Evolutionary conservation across 2,797 vertebrate species (phyloP).

Genomic region (Hypotaenidia okinawae): DNA sequence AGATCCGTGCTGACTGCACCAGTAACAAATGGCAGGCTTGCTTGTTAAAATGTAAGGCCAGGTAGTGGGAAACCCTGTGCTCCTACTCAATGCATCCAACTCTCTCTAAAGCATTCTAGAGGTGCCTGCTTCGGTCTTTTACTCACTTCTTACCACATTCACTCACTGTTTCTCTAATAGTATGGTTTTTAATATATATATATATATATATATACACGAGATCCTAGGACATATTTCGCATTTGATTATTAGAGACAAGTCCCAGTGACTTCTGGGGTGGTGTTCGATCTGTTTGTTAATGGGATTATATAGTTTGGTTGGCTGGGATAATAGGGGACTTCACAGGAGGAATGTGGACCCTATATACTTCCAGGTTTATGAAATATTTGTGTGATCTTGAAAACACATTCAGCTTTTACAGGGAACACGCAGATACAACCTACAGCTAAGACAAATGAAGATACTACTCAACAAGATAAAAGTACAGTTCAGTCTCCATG

Average conservation of each 20-base stretch:
- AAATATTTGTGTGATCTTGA: background rate
- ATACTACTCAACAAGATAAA: background rate
- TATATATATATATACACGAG: background rate
- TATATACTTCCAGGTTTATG: background rate
- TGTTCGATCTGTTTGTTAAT: background rate
- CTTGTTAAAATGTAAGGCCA: background rate
- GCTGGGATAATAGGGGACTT: background rate
- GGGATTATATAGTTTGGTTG: background rate
- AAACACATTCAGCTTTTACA: background rate
- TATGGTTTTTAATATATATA: background rate
- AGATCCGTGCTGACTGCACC: background rate
- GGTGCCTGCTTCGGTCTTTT: background rate
- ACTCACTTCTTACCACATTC: background rate
- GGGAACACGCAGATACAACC: background rate
- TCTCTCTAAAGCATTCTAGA: background rate
- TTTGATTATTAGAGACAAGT: background rate
- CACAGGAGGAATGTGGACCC: background rate
- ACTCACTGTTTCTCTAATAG: background rate
- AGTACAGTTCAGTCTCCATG: background rate
- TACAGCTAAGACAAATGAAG: background rate
- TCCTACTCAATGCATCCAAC: background rate
- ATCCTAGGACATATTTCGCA: background rate
- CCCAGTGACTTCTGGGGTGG: background rate
- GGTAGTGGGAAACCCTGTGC: background rate
- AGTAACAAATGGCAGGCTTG: background rate